Evolutionary conservation across 2,888 invertebrate genomes (phyloP), one percentile per base, ranked within the genome.

Genomic region (Megaustenia siamemsis): DNA sequence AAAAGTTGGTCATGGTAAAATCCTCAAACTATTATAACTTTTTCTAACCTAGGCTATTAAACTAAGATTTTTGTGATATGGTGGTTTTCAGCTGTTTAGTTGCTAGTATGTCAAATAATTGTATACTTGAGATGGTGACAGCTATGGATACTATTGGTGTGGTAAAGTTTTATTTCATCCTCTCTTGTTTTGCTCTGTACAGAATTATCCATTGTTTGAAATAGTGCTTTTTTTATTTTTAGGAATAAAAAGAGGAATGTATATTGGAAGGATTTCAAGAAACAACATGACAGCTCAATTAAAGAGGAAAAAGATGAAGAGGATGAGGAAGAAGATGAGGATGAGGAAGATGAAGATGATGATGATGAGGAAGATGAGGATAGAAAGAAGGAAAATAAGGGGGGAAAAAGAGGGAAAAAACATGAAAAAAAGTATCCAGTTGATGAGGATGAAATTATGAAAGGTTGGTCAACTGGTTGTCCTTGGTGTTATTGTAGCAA

Each of bases 221-320:
- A 21, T 60, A 21, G 15, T 60, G 5, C 6, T 12, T 60, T 18
- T 78, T 56, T 28, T 43, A 45, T 76, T 49, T 66, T 49, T 56
- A 85, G 85, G 45, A 85, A 85, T 56, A 85, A 85, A 63, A 81
- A 35, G 38, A 56, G 69, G 32, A 85, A 85, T 40, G 49, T 76
- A 15, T 35, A 81, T n/a, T 85, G 85, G 85, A 60, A 40, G 43
- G 76, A 68, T n/a, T 85, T 85, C 60, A 81, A 85, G 66, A 76
- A 71, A 40, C 81, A 69, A 8, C 76, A 85, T 45, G 81, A 84
- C 18, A 69, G 21, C 28, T 45, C 53, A 12, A n/a, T 73, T 28
- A 80, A 81, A 66, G 56, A 80, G 43, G 83, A 84, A 35, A 71
- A 84, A 28, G 83, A 79, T 38, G 83, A 84, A 8, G 83, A 83